phyloP scores from a whole-genome alignment of 1,140 invertebrate species.

The Zophobas atratus region DNA sequence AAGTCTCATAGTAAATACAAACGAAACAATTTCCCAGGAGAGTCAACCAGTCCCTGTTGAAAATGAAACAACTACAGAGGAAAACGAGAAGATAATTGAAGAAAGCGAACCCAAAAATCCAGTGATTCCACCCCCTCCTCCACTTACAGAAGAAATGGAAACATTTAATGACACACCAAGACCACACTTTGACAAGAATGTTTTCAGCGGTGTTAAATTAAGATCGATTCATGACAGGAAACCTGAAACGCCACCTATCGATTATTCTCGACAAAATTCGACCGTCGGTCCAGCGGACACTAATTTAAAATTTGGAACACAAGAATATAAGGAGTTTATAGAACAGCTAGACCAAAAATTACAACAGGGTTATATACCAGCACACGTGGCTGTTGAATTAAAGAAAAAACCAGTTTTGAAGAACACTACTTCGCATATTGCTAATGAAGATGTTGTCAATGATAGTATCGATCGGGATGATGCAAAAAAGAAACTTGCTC shows the following conservation, averaged over 20 bases:
- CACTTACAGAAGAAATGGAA: background rate
- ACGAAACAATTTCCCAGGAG: no score
- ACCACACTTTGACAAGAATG: background rate
- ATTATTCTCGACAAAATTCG: slow-evolving; percentile 37
- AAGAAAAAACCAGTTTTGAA: background rate
- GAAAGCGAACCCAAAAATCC: background rate
- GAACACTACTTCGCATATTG: background rate
- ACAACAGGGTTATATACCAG: slow-evolving; percentile 22
- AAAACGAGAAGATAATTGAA: background rate
- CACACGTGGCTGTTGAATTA: background rate
- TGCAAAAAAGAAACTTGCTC: slow-evolving; percentile 52
- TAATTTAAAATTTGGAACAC: slow-evolving; percentile 58
- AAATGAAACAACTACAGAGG: background rate
- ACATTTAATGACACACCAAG: background rate
- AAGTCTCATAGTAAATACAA: no score
- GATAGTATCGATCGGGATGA: slow-evolving; percentile 53
- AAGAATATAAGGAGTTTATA: slow-evolving; percentile 56
- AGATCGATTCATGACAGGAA: slow-evolving; percentile 10
- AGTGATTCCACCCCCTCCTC: slow-evolving; percentile 39
- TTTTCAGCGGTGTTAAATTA: background rate
- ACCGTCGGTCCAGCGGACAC: slow-evolving; percentile 27
- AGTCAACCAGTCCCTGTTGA: no score
- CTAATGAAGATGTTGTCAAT: slow-evolving; percentile 54
- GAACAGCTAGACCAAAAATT: slow-evolving; percentile 53
- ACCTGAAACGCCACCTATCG: slow-evolving; percentile 20